Evolutionary conservation across 2,888 invertebrate genomes (phyloP).

Genomic region (Beris chalybata): DNA sequence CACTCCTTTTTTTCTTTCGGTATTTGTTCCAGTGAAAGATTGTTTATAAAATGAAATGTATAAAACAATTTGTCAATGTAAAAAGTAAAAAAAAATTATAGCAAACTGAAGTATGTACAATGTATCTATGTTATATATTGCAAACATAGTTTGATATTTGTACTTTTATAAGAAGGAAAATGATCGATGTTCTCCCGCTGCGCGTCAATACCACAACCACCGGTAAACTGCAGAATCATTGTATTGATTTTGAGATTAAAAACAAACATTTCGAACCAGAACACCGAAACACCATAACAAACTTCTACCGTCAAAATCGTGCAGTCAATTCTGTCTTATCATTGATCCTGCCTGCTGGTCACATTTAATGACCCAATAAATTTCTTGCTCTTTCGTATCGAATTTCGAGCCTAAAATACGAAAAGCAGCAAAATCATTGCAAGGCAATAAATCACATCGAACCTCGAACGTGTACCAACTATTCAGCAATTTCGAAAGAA

Average conservation of each 20-base stretch:
- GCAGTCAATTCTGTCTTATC: not conserved
- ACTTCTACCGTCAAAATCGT: not conserved
- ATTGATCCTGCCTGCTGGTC: constrained; percentile 19
- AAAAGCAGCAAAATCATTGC: constrained; percentile 30
- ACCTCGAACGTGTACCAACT: not conserved
- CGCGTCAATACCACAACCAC: not conserved
- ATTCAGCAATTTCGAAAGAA: not conserved
- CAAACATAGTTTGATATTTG: too few species aligned
- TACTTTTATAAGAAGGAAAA: not conserved
- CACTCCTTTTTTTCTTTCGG: too few species aligned
- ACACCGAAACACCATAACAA: not conserved
- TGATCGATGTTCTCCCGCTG: constrained; percentile 23
- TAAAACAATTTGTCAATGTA: too few species aligned
- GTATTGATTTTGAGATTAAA: constrained; percentile 29
- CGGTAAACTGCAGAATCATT: constrained; percentile 27
- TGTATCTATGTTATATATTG: too few species aligned
- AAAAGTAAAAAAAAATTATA: too few species aligned
- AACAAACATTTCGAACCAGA: constrained; percentile 23
- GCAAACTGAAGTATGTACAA: too few species aligned
- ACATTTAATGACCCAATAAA: constrained; percentile 31
- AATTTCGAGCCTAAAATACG: constrained; percentile 7
- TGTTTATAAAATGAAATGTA: too few species aligned
- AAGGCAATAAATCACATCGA: constrained; percentile 29
- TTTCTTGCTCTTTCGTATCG: constrained; percentile 21
- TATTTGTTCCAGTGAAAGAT: too few species aligned